Base-by-base conservation (phyloP, 2,797 vertebrate species). In the Thaleichthys pacificus region DNA sequence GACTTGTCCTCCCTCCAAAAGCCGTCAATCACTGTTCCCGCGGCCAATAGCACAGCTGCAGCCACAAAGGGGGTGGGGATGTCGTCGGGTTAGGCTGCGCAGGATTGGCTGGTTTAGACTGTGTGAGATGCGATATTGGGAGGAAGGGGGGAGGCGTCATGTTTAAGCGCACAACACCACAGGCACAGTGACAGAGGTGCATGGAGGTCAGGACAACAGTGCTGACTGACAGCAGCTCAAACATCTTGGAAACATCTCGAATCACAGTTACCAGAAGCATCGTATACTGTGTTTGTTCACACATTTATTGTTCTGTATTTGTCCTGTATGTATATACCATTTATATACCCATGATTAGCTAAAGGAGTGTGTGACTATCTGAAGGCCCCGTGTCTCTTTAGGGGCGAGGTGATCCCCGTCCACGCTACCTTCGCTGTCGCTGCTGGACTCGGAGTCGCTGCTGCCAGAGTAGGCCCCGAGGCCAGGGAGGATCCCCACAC, bases 401-500 rank as follows among this genome's bases (percentile, higher is more conserved):
- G 94, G 93, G 76, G 95, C 94, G 82, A 96, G 94, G 95, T 94
- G 89, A n/a, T n/a, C 95, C 95, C 95, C 93, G 11, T 94, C 95
- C 87, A 96, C 95, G 38, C 95, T 98, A 94, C 96, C 96, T 90
- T 99, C 97, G 0, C 97, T 97, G 89, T 99, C 97, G 0, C 96
- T 97, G 93, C 98, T 99, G 89, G 96, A 98, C 87, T 99, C 97
- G 0, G 97, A 98, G 79, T 99, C 96, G 9, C 97, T 99, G 95
- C 97, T 99, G 74, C 97, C 96, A 0, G 97, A 99, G 88, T 99
- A 98, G 68, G 93, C 95, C 0, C 95, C 96, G 21, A 99, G 91
- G 75, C 97, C 97, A 0, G 97, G 97, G 75, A 99, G 93, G 88
- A 99, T 97, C 70, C 98, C 97, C 0, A 99, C 95, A 66, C 98